Evolutionary conservation across 2,888 invertebrate species (phyloP), one percentile per base, ranked within the genome.

Genomic region (Nipponacmea schrenckii): DNA sequence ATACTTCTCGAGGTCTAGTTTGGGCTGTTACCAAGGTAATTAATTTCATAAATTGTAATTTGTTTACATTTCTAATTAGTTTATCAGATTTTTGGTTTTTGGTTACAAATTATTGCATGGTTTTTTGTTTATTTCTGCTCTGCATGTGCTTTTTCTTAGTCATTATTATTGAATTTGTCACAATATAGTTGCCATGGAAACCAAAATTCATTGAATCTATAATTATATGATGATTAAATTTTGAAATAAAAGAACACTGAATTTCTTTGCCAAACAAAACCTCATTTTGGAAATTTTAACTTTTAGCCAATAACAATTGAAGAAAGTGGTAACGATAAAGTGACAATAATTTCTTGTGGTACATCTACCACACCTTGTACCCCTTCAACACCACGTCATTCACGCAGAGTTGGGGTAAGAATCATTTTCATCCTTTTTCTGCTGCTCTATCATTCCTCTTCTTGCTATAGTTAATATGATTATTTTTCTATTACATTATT

Each of bases 121-220:
- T 14, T 39, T 8, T 64, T 64, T 27, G 14, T 64, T 39, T 31
- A 20, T 64, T 10, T 64, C 15, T n/a, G 64, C 39, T 44, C 26
- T 64, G 31, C 44, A 64, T 64, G 44, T 2, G 39, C 64, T 64
- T 10, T 31, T 44, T 7, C 26, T 20, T 24, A 62, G 26, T 26
- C 26, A 24, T 24, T 62, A 62, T 20, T 26, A 62, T 24, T 8
- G 0, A 62, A 26, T 26, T 62, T 62, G 26, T 62, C 73, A 78
- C 64, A 72, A 73, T 50, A 76, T 79, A 50, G 79, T 79, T 68
- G 79, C 78, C 67, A 75, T 72, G 44, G 73, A 73, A 17, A 73
- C 68, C 24, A 39, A 39, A 39, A 39, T 39, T 39, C 39, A 39
- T 39, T 39, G n/a, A 39, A 39, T 31, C 31, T 31, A 3, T 5